phyloP scores from a whole-genome alignment of 2,113 vertebrate species.

The Pedetes capensis region DNA sequence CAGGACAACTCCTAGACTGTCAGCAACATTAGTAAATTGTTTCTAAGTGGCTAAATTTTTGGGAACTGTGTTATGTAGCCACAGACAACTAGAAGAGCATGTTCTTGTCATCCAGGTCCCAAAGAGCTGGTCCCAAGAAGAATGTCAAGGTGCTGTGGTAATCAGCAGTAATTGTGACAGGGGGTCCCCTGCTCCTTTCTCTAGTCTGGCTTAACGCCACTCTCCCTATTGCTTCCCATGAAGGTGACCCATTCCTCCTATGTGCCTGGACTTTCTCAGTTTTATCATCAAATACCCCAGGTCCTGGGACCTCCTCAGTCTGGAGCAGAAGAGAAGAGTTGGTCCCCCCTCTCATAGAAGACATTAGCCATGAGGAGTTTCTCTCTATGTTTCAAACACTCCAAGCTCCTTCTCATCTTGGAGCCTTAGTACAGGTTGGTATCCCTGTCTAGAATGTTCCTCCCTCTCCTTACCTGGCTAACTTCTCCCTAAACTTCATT shows the following conservation, averaged over 20 bases:
- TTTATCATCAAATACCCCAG: not conserved
- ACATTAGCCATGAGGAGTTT: not conserved
- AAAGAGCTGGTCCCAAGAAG: no score
- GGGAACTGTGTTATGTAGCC: not conserved
- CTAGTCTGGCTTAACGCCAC: not conserved
- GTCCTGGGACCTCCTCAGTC: not conserved
- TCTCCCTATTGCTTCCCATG: not conserved
- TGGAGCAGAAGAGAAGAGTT: not conserved
- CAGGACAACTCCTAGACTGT: not conserved
- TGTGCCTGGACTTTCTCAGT: not conserved
- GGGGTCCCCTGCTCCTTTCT: no score
- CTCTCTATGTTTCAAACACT: not conserved
- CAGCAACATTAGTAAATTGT: not conserved
- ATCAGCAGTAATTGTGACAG: rapidly evolving
- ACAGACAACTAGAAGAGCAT: not conserved
- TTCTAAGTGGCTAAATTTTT: not conserved
- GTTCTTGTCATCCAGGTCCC: no score
- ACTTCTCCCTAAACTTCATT: not conserved
- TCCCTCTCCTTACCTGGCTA: not conserved
- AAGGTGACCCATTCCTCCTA: not conserved
- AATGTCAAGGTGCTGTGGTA: not conserved
- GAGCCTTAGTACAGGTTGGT: not conserved
- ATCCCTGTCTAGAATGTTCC: not conserved
- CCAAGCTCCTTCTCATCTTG: not conserved
- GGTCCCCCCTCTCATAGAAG: rapidly evolving